phyloP scores from a whole-genome alignment of 2,888 invertebrate genomes.

The Drosophila testacea region DNA sequence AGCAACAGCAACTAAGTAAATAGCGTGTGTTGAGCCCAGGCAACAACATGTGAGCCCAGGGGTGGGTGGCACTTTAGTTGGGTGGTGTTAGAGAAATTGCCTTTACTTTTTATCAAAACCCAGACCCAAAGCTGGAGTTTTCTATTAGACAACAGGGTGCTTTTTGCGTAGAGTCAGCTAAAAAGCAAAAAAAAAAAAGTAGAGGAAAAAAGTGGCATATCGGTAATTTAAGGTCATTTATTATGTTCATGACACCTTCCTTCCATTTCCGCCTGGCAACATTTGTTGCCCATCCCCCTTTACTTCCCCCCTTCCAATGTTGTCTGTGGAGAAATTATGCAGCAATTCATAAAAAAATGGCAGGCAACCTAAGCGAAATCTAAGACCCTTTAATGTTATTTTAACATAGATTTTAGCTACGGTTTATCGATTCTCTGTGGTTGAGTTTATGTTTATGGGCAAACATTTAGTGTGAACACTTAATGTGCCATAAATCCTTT shows the following conservation, averaged over 20 bases:
- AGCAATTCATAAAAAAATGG: constrained; percentile 77
- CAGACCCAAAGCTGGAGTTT: constrained; percentile 42
- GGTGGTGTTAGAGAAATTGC: constrained; percentile 47
- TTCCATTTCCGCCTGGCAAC: constrained; percentile 53
- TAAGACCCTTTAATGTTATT: constrained; percentile 46
- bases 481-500: constrained; percentile 35
- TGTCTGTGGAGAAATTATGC: constrained; percentile 72
- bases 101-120: constrained; percentile 46
- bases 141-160: constrained; percentile 78
- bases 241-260: constrained; percentile 77
- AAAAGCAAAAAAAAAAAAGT: constrained; percentile 33
- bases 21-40: constrained; percentile 62
- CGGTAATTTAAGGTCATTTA: constrained; percentile 75
- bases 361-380: constrained; percentile 39
- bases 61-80: constrained; percentile 34
- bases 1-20: constrained; percentile 54
- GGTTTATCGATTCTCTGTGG: constrained; percentile 62
- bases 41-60: constrained; percentile 62
- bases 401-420: constrained; percentile 56
- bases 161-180: constrained; percentile 63
- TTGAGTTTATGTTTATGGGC: constrained; percentile 27
- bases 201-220: constrained; percentile 56
- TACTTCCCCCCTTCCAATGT: constrained; percentile 20
- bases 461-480: constrained; percentile 27
- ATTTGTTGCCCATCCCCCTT: constrained; percentile 51